These are phyloP conservation scores for Aphelocoma californica DNA, from an alignment of 2,797 vertebrate genomes.

Conservation along the genomic window DNA sequence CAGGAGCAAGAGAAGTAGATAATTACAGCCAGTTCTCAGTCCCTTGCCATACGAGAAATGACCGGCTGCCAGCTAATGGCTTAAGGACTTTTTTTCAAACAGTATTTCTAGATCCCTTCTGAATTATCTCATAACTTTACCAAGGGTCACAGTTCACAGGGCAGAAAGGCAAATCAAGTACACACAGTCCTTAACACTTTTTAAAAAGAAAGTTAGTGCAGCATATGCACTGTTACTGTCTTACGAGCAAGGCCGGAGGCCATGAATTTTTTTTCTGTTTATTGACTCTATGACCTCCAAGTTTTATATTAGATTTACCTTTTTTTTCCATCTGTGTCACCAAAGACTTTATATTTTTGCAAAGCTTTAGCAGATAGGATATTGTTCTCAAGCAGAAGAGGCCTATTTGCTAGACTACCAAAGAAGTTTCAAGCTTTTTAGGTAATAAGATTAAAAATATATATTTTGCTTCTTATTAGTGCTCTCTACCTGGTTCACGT, in stretches of 20 bases:
- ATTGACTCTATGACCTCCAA: not conserved
- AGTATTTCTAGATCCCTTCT: not conserved
- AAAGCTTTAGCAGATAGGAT: not conserved
- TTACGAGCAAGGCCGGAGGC: not conserved
- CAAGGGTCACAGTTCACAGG: not conserved
- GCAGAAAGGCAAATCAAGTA: not conserved
- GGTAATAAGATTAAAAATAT: not conserved
- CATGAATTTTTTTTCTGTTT: not conserved
- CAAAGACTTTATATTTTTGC: not conserved
- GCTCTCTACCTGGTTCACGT: not conserved
- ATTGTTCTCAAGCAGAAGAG: not conserved
- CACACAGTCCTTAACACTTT: not conserved
- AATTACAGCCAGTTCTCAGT: not conserved
- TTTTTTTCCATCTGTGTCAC: not conserved
- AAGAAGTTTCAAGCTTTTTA: not conserved
- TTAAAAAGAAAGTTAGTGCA: not conserved
- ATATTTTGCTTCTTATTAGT: not conserved
- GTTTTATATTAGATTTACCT: not conserved
- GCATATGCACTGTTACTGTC: not conserved
- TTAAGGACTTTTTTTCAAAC: not conserved
- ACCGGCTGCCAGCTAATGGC: not conserved
- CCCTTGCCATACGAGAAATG: fast-evolving
- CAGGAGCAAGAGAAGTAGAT: not conserved
- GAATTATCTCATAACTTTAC: not conserved
- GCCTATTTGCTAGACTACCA: not conserved